Evolutionary conservation across 2,888 invertebrate genomes (phyloP), one percentile per base, ranked within the genome.

Genomic region (Lasius platythorax): DNA sequence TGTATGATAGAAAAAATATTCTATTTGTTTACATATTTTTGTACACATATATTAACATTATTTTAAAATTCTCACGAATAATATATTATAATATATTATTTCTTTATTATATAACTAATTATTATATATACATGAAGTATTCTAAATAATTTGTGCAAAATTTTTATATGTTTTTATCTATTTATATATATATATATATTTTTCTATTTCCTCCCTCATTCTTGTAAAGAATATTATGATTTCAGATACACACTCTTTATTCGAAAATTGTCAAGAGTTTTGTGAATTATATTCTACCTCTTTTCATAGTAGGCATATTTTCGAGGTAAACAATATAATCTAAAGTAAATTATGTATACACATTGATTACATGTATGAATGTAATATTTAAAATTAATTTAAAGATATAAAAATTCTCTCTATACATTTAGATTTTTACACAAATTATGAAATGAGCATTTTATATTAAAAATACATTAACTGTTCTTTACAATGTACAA

Each of bases 321-420:
- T 30, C n/a, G 33, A 61, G 5, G 12, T 66, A 76, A 67, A 37
- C n/a, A 23, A 75, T 46, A 5, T 75, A 75, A 75, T 33, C 46
- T 63, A 33, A 23, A 23, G 33, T 50, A 64, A 30, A 61, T 37
- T 18, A 53, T 4, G 50, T 8, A 12, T 15, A 76, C 18, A 40
- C 18, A 37, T 75, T 64, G 46, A 70, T 37, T 50, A 53, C 1
- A 53, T 53, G 37, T 37, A 6, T 53, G 23, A 43, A 67, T 30
- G 40, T 63, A 46, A 43, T 37, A 18, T 43, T 8, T 46, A 46
- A 74, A 74, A n/a, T n/a, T 74, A n/a, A 63, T 46, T 46, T 46
- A 5, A n/a, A 46, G 15, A 63, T 30, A 46, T 3, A 53, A n/a
- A 9, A 74, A 12, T 46, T 74, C n/a, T 53, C 8, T 53, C 12